phyloP scores from a whole-genome alignment of 2,797 vertebrate species.

The Periparus ater region DNA sequence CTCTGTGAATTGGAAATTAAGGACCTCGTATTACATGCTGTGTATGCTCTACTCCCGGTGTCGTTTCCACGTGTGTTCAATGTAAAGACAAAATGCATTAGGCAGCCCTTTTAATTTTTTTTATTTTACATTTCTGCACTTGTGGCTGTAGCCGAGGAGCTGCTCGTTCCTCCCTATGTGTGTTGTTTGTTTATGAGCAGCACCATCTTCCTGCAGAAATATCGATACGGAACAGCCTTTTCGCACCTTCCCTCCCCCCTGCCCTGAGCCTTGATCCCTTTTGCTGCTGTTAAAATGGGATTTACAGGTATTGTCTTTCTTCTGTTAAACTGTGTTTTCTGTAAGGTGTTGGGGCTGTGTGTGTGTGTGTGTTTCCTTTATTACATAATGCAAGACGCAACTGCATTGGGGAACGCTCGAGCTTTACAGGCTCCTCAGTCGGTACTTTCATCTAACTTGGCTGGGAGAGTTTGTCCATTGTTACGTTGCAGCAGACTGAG shows the following conservation, averaged over 20 bases:
- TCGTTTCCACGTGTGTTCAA: background rate
- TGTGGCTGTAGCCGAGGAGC: background rate
- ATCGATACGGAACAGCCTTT: background rate
- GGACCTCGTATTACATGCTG: slow-evolving; percentile 15
- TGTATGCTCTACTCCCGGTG: background rate
- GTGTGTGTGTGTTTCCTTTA: background rate
- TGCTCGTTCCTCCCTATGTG: background rate
- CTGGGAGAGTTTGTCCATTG: slow-evolving; percentile 27
- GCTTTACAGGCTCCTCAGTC: background rate
- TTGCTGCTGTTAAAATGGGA: slow-evolving; percentile 42
- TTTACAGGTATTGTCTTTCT: slow-evolving; percentile 47
- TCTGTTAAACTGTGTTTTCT: slow-evolving; percentile 22
- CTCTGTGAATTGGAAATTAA: slow-evolving; percentile 44
- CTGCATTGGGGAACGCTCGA: background rate
- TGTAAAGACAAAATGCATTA: background rate
- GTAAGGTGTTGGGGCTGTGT: background rate
- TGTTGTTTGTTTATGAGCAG: background rate
- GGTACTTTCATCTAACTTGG: slow-evolving; percentile 6
- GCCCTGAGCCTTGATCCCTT: background rate
- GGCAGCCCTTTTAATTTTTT: slow-evolving; percentile 5
- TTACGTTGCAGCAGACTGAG: background rate
- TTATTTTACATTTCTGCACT: slow-evolving; percentile 2
- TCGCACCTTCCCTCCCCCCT: background rate
- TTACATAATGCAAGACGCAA: background rate
- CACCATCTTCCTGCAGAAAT: background rate